Base-by-base conservation (phyloP, 2,797 vertebrate genomes). In the Pelochelys cantorii region DNA sequence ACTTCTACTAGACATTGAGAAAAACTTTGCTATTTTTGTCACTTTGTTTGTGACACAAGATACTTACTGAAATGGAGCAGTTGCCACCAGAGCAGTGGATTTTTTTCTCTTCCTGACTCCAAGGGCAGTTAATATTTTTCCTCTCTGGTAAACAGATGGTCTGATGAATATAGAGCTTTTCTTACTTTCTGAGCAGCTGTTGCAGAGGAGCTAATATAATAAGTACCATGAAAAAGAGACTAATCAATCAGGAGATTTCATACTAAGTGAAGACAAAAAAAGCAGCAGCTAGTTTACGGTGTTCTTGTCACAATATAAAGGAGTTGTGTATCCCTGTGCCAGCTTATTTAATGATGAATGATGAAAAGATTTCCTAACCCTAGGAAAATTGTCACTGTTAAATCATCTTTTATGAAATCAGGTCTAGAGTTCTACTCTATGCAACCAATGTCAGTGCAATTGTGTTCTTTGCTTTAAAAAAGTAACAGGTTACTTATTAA, bases 81-180 rank as follows among this genome's bases (percentile, higher is more conserved):
- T 60, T 79, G 31, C 14, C 57, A 48, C 37, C 68, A 5, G 31
- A 79, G 68, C 82, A 89, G 48, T 14, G 22, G 18, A 22, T 18
- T 48, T 81, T 81, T 86, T 79, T 55, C 84, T 88, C 91, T 74
- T 29, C 48, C 18, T 83, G 34, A 88, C 55, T 94, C 13, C 29
- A 82, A 92, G 87, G 68, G 94, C 84, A 83, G 57, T 91, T 93
- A 84, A 17, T 90, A 74, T 83, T 78, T 89, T 95, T 86, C 15
- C 74, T 96, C 83, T 94, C 77, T 93, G 55, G 57, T 68, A 96
- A 95, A 84, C 92, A 97, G 90, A 95, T 95, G 90, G 83, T 80
- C 56, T 77, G 48, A 57, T 95, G 83, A 90, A 82, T 52, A 37
- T 48, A 87, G 65, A 88, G 9, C 65, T 96, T 90, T 88, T 79